Evolutionary conservation across 2,888 invertebrate genomes (phyloP), one percentile per base, ranked within the genome.

Genomic region (Lepas anatifera): DNA sequence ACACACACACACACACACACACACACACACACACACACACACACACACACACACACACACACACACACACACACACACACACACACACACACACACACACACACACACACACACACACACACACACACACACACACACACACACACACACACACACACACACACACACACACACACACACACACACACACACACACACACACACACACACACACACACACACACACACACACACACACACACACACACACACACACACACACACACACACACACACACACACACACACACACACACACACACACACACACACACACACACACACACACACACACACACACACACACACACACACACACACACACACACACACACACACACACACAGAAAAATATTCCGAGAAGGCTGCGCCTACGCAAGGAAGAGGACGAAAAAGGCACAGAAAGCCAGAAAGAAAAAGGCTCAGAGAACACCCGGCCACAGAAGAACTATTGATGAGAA

Each of bases 231-330:
- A 63, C 63, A 63, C 63, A 63, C 27, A 63, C 63, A 27, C 63
- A 27, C 2, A 63, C 63, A 63, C 29, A 27, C 6, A 25, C 1
- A 25, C 29, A 63, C 27, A 63, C 63, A 27, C 27, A 27, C 63
- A 63, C 63, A 63, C 63, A 16, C 63, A n/a, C 63, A 63, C 63
- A 63, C 63, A 63, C 63, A 63, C 63, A 63, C 63, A 63, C 63
- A 63, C 63, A 63, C 63, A 63, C 63, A 63, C 63, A 63, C 63
- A 63, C 63, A 63, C 63, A 63, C 63, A 63, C 63, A 63, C 63
- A 63, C 63, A 63, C 63, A 63, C 63, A 63, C 63, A 63, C 63
- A 63, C 63, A 63, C 63, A 63, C 63, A 63, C 63, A 63, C 63
- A 63, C 63, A 63, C 63, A 63, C 63, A 63, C 63, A 63, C 63